A percentile compares a stretch with the other conserved stretches of the same genome.
Conservation (phyloP, 2,888 invertebrate species). For the Taphrorychus bicolor region DNA sequence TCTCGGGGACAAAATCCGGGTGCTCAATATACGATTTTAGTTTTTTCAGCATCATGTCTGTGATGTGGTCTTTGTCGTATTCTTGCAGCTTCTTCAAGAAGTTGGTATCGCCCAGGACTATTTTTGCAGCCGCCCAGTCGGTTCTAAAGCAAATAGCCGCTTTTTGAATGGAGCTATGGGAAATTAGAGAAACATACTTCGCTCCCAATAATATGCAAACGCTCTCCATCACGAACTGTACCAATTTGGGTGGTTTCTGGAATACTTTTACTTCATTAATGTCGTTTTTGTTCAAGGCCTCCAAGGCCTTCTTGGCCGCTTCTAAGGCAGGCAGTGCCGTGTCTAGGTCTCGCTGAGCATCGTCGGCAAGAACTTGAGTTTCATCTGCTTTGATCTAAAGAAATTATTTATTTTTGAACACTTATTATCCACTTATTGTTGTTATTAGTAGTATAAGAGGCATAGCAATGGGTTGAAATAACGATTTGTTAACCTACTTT, state of each 20-base stretch:
- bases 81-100: slow-evolving; percentile 83
- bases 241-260: slow-evolving; percentile 85
- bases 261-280: slow-evolving; percentile 90
- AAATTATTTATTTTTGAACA: background rate
- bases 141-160: slow-evolving; percentile 64
- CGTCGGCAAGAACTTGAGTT: slow-evolving; percentile 83
- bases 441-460: too few relatives aligned
- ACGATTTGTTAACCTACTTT: slow-evolving; percentile 68
- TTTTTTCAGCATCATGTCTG: slow-evolving; percentile 77
- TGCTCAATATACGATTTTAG: slow-evolving; percentile 83
- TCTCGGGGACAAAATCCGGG: slow-evolving; percentile 84
- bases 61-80: slow-evolving; percentile 87
- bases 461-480: too few relatives aligned
- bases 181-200: slow-evolving; percentile 67
- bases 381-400: slow-evolving; percentile 80
- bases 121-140: slow-evolving; percentile 87
- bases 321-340: slow-evolving; percentile 87
- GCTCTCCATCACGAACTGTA: slow-evolving; percentile 91
- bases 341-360: slow-evolving; percentile 83
- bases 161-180: background rate
- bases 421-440: too few relatives aligned
- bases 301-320: slow-evolving; percentile 83
- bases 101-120: slow-evolving; percentile 80
- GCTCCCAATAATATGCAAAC: slow-evolving; percentile 83
- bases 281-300: slow-evolving; percentile 86